Percentiles rank a stretch among this genome's conserved stretches.
These are phyloP conservation scores for Toxonevra muliebris DNA, from an alignment of 2,888 invertebrate genomes.

Conservation along the genomic window DNA sequence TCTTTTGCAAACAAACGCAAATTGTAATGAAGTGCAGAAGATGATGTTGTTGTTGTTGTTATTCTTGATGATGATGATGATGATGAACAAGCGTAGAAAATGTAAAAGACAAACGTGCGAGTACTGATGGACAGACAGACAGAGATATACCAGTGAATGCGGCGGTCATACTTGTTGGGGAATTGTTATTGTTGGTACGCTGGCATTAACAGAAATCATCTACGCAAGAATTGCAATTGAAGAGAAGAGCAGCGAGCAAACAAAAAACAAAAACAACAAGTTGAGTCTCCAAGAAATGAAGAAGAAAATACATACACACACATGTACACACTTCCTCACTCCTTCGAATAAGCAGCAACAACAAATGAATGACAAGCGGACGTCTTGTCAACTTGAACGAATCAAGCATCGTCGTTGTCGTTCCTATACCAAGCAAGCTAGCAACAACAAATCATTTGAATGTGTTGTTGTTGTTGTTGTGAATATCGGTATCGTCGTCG, in stretches of 20 bases:
- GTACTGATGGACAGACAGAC: slow-evolving; percentile 1
- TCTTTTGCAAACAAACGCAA: background rate
- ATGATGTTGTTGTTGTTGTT: background rate
- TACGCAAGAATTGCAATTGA: slow-evolving; percentile 4
- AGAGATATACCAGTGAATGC: background rate
- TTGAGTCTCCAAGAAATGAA: slow-evolving; percentile 4
- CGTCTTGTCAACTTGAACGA: slow-evolving; percentile 30
- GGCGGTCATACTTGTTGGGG: no score
- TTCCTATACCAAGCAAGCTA: background rate
- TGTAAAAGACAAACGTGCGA: background rate
- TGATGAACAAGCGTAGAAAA: slow-evolving; percentile 1
- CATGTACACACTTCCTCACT: no score
- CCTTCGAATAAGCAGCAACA: background rate
- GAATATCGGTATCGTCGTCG: background rate
- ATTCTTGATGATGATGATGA: slow-evolving; percentile 1
- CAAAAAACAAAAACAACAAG: slow-evolving; percentile 17
- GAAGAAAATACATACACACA: background rate
- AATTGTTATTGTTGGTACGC: background rate
- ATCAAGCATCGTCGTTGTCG: slow-evolving; percentile 14
- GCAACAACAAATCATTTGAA: background rate
- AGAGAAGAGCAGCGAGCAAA: slow-evolving; percentile 9
- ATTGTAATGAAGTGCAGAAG: background rate
- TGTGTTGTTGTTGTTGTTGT: slow-evolving; percentile 9
- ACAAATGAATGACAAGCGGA: slow-evolving; percentile 4
- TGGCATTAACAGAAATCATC: slow-evolving; percentile 8